phyloP scores from a whole-genome alignment of 2,888 invertebrate species.

The Prosapia bicincta region DNA sequence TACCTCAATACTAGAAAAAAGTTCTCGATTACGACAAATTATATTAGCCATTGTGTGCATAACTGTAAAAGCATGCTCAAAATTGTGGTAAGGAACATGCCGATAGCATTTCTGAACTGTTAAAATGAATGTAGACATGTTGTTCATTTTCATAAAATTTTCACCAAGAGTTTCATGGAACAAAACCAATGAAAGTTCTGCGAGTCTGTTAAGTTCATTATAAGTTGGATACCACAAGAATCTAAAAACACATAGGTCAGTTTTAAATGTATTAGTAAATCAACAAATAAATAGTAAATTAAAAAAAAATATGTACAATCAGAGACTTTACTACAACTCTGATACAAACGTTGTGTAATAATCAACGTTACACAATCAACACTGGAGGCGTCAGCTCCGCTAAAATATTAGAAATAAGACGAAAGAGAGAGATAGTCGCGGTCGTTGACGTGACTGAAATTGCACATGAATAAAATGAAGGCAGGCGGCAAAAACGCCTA shows the following conservation, averaged over 20 bases:
- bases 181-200: conserved; percentile 6
- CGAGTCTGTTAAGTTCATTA: not conserved
- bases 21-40: conserved; percentile 49
- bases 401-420: too few relatives aligned
- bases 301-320: too few relatives aligned
- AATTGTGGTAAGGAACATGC: conserved; percentile 58
- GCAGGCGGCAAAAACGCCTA: too few relatives aligned
- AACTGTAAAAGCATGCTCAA: conserved; percentile 60
- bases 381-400: too few relatives aligned
- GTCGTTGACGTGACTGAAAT: too few relatives aligned
- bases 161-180: conserved; percentile 23
- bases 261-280: too few relatives aligned
- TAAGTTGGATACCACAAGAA: conserved; percentile 13
- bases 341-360: too few relatives aligned
- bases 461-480: too few relatives aligned
- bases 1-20: conserved; percentile 53
- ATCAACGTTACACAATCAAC: too few relatives aligned
- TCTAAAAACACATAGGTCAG: too few relatives aligned
- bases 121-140: conserved; percentile 48
- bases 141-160: conserved; percentile 23
- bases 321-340: too few relatives aligned
- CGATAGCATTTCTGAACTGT: conserved; percentile 52
- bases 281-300: not conserved
- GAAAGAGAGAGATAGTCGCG: too few relatives aligned
- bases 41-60: conserved; percentile 59